A percentile compares a stretch with the other conserved stretches of the same genome.
These are phyloP conservation scores for Melanerpes aurifrons DNA, from an alignment of 2,113 vertebrate genomes.

Conservation along the genomic window DNA sequence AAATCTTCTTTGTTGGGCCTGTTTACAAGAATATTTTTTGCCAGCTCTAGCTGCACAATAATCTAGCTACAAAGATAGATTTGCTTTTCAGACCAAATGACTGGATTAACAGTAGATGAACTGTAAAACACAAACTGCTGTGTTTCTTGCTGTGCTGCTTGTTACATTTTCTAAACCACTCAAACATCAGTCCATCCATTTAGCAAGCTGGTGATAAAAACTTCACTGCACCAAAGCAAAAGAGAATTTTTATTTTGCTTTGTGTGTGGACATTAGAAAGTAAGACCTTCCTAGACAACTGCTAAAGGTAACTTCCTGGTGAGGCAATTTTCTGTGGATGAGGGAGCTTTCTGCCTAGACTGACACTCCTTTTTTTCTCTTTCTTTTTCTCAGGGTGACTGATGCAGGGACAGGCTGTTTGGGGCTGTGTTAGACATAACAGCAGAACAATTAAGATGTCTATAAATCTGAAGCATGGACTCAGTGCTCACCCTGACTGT, in stretches of 20 bases:
- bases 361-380: too few species aligned
- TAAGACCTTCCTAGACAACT: not conserved
- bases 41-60: not conserved
- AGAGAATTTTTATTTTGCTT: not conserved
- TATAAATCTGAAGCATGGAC: not conserved
- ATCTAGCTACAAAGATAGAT: not conserved
- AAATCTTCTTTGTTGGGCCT: not conserved
- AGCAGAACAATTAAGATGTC: not conserved
- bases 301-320: not conserved
- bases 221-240: not conserved
- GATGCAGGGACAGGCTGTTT: not conserved
- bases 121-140: not conserved
- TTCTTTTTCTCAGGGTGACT: not conserved
- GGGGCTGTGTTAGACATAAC: not conserved
- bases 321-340: not conserved
- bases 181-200: not conserved
- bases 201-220: not conserved
- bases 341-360: not conserved
- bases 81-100: not conserved
- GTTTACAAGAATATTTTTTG: not conserved
- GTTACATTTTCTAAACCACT: not conserved
- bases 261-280: not conserved
- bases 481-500: not conserved
- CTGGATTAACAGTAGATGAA: slow-evolving; percentile 27
- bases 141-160: not conserved